Base-by-base conservation (phyloP, 2,113 vertebrate species). In the Boulengeromyrus knoepffleri region DNA sequence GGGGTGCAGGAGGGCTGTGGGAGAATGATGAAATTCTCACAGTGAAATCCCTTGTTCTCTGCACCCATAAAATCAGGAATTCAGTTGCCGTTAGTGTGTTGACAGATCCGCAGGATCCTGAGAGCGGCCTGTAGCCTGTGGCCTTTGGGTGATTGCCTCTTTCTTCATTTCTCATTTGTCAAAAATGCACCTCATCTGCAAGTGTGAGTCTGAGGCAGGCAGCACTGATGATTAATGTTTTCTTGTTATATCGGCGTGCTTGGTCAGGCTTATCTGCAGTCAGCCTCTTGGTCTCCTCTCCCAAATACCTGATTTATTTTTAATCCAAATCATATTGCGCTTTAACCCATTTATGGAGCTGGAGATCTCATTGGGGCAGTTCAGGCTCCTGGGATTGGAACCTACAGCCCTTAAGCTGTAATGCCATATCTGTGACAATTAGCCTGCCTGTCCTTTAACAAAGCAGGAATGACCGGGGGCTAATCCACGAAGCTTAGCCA, bases 61-160 rank as follows among this genome's bases (percentile, higher is more conserved):
- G 8, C 83, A 85, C 46, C 83, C 36, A n/a, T 45, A 85, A 85
- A 85, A 85, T 47, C 45, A 47, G 83, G 83, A 85, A 85, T 85
- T 10, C 10, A 9, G 19, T 46, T 45, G 46, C 83, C 19, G 83
- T 45, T 47, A 10, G 21, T 47, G 39, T 85, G 39, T n/a, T 85
- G 83, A 85, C 83, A 24, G 83, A 70, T 1, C 1, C 10, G n/a
- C 27, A 13, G n/a, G 62, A 70, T 70, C n/a, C 62, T 31, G 10
- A 70, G 8, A 31, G 3, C 62, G 1, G 62, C 62, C 10, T 27
- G 10, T 13, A 70, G 62, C 62, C 62, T 13, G 10, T 70, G 62
- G 62, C 62, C 19, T 13, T 70, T 27, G n/a, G 62, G 62, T 12
- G 62, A 27, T 19, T 31, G 10, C 62, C 62, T 66, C 58, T 70